Evolutionary conservation across 2,888 invertebrate species (phyloP).

Genomic region (Agrotis ipsilon): DNA sequence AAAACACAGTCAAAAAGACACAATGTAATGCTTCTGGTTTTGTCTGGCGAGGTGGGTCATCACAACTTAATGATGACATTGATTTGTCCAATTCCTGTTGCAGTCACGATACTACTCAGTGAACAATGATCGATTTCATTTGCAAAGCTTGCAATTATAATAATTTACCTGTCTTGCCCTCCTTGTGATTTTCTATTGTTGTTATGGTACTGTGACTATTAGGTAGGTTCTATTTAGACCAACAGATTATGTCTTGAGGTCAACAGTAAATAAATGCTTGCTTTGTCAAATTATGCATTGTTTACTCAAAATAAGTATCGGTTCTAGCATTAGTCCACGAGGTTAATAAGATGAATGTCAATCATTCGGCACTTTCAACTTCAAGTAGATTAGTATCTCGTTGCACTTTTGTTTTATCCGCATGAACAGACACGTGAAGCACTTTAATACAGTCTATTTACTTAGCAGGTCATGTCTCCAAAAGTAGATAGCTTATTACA

Average conservation of each 20-base stretch:
- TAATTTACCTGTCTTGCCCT: slow-evolving; percentile 19
- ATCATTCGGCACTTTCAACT: neutral
- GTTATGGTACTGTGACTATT: neutral
- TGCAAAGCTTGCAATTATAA: slow-evolving; percentile 30
- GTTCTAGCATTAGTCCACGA: neutral
- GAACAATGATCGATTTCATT: slow-evolving; percentile 36
- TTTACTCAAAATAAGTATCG: neutral
- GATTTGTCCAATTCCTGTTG: neutral
- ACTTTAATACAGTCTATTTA: slow-evolving; percentile 12
- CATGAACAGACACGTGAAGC: neutral
- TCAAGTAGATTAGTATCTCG: neutral
- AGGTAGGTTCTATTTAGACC: neutral
- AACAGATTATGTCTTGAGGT: neutral
- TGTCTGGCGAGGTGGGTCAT: too few species aligned
- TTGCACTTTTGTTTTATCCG: neutral
- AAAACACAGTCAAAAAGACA: too few species aligned
- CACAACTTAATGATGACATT: too few species aligned
- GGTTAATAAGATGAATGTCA: slow-evolving; percentile 2
- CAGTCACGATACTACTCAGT: slow-evolving; percentile 3
- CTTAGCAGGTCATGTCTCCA: slow-evolving; percentile 19
- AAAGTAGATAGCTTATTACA: slow-evolving; percentile 7
- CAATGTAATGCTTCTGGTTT: too few species aligned
- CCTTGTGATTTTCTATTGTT: slow-evolving; percentile 45
- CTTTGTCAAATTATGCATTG: neutral
- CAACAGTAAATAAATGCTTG: neutral